Evolutionary conservation across 92 coral and sea anemone genomes (phyloP), one percentile per base, ranked within the genome.

Genomic region (Chrysogorgia sp.): DNA sequence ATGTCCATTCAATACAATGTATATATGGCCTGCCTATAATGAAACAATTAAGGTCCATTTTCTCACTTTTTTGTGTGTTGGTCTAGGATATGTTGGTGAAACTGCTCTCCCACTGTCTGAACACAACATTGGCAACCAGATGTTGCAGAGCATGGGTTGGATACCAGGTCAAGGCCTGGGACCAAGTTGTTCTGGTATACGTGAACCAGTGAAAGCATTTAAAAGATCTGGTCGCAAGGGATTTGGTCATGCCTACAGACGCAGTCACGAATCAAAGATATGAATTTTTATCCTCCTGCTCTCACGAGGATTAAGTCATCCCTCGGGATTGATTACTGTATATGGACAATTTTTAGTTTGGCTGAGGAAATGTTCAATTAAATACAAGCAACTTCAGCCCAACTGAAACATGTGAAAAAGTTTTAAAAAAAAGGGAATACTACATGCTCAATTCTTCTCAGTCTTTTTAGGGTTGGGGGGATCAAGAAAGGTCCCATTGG

Each of bases 111-210:
- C 98, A 4, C 85, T 94, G 41, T 90, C 97, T 1, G 86, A 82
- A 63, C 57, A 84, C 75, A 94, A 94, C 81, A 92, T 88, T 58
- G 98, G 98, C 8, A 94, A 91, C 67, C 96, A 94, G 85, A 91
- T 94, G 92, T 81, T 94, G 1, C 86, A 96, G 34, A 84, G 61
- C 45, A 94, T 94, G 98, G 98, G 98, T 10, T 94, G 98, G 98
- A 86, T 88, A 37, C 98, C 98, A 1, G 98, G 98, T 4, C 88
- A 90, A 59, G 98, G 98, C 10, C 86, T 94, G 21, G 98, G 98
- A 34, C 88, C 92, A 19, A 90, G 88, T 59, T 78, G 91, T 57
- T 87, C 72, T 28, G 98, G 98, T 35, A 94, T 89, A 53, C 82
- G 86, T 31, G 92, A 91, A 26, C 98, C 98, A 5, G 87, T 94